These are phyloP conservation scores for Pinctada fucata DNA, from an alignment of 2,888 invertebrate species.

Conservation along the genomic window DNA sequence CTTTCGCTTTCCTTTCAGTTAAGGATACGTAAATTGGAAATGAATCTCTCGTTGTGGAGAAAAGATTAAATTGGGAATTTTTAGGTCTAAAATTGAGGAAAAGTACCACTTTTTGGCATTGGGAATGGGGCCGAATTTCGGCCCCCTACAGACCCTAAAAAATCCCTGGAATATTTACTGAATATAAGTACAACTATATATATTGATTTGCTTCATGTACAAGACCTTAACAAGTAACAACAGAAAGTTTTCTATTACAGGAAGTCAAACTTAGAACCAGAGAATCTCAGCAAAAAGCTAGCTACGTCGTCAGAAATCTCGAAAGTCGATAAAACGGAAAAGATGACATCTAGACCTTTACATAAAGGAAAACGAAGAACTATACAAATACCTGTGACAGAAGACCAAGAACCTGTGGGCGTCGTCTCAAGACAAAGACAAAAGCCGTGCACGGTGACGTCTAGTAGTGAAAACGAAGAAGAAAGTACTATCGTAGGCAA, in stretches of 20 bases:
- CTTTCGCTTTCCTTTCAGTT: too few species aligned
- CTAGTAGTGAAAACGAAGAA: conserved; percentile 6
- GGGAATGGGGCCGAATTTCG: too few species aligned
- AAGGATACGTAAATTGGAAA: too few species aligned
- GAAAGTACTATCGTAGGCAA: background rate
- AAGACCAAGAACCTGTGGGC: background rate
- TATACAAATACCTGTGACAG: background rate
- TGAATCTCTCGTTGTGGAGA: too few species aligned
- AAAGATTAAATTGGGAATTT: too few species aligned
- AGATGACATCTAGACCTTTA: background rate
- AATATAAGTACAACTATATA: background rate
- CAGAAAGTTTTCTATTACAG: conserved; percentile 67
- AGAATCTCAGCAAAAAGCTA: conserved; percentile 46
- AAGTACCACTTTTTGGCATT: too few species aligned
- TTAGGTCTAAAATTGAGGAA: too few species aligned
- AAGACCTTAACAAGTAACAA: too few species aligned
- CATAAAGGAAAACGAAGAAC: background rate
- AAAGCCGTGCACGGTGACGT: conserved; percentile 14
- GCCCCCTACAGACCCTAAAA: too few species aligned
- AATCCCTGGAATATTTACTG: background rate
- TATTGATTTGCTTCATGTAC: conserved; percentile 78
- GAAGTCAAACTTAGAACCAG: conserved; percentile 40
- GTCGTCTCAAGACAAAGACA: conserved; percentile 8
- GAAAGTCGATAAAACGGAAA: background rate
- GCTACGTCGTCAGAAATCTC: conserved; percentile 14